A percentile compares a stretch with the other conserved stretches of the same genome.
Conservation (phyloP, 2,888 invertebrate species). For the Smittia aterrima region DNA sequence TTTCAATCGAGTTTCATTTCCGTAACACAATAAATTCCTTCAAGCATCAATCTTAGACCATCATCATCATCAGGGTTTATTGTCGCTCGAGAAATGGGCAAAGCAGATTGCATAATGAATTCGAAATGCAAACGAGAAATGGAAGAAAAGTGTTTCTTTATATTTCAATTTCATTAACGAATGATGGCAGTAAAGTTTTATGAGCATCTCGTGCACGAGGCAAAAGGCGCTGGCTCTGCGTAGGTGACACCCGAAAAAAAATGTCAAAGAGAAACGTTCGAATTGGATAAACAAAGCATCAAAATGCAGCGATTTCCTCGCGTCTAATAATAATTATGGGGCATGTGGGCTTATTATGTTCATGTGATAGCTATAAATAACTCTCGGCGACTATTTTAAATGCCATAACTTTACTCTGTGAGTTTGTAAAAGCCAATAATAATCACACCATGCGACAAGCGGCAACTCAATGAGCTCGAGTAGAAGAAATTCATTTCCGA, state of each 20-base stretch:
- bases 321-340: slow-evolving; percentile 2
- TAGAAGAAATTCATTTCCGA: slow-evolving; percentile 15
- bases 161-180: slow-evolving; percentile 23
- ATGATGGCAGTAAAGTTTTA: slow-evolving; percentile 15
- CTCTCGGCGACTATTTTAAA: slow-evolving; percentile 11
- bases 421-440: neutral
- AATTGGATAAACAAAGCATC: neutral
- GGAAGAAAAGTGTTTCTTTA: neutral
- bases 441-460: slow-evolving; percentile 3
- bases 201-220: neutral
- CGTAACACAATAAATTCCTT: too few species aligned
- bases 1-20: too few species aligned
- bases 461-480: neutral
- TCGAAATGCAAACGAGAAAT: neutral
- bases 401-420: neutral
- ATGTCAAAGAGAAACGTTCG: neutral
- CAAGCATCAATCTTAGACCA: too few species aligned
- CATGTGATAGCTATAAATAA: slow-evolving; percentile 6
- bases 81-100: neutral
- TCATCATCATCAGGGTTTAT: too few species aligned
- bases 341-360: slow-evolving; percentile 8
- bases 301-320: neutral
- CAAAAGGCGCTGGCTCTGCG: slow-evolving; percentile 1
- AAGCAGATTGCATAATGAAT: slow-evolving; percentile 15
- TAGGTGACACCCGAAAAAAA: neutral